phyloP scores from a whole-genome alignment of 2,888 invertebrate genomes.

The Omphaloscelis lunosa region DNA sequence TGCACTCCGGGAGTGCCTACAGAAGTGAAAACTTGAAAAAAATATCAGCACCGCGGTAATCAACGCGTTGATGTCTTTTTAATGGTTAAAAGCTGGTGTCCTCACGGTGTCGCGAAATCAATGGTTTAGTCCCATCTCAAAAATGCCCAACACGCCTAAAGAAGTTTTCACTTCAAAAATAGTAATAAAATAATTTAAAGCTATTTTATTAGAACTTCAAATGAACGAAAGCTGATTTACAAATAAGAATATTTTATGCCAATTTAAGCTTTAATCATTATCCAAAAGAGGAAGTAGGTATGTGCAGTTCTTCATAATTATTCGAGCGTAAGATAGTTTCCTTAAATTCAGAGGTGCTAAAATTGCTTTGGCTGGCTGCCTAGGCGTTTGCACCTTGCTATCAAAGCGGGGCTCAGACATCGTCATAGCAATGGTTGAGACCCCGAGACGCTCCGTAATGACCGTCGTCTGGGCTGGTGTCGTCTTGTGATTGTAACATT shows the following conservation, averaged over 20 bases:
- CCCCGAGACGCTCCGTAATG: slow-evolving; percentile 15
- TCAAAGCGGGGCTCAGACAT: slow-evolving; percentile 14
- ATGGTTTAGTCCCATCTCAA: too few relatives aligned
- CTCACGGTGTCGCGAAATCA: too few relatives aligned
- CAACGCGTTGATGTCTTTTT: too few relatives aligned
- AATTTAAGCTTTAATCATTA: neutral
- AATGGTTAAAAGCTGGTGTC: too few relatives aligned
- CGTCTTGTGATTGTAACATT: slow-evolving; percentile 10
- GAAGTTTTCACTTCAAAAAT: too few relatives aligned
- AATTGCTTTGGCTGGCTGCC: slow-evolving; percentile 1
- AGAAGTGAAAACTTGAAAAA: too few relatives aligned
- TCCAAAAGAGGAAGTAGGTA: neutral
- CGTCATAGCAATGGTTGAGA: slow-evolving; percentile 24
- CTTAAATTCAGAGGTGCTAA: neutral
- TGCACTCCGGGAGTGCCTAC: too few relatives aligned
- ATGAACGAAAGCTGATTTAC: neutral
- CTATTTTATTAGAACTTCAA: neutral
- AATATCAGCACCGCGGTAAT: too few relatives aligned
- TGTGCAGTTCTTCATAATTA: neutral
- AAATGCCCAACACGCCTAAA: too few relatives aligned
- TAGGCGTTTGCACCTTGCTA: slow-evolving; percentile 8
- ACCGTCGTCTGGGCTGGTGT: slow-evolving; percentile 11
- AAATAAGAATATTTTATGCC: neutral
- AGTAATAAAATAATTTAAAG: neutral
- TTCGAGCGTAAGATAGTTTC: neutral